These are phyloP conservation scores for Leptonema lineaticorne DNA, from an alignment of 1,140 invertebrate species.

Conservation along the genomic window DNA sequence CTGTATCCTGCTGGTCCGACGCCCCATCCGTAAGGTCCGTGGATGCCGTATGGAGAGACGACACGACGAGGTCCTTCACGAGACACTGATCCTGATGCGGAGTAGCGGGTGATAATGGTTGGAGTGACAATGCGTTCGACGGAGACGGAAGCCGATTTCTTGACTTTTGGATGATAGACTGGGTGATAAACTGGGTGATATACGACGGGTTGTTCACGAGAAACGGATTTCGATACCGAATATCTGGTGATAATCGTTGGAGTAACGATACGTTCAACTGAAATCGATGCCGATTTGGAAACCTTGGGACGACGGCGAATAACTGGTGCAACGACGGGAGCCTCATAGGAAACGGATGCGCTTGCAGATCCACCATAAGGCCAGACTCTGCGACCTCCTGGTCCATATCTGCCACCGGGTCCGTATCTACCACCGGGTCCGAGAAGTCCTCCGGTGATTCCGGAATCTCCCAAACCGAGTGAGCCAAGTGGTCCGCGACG, in stretches of 20 bases:
- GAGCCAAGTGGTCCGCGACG: constrained; percentile 1
- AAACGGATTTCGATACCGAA: constrained; percentile 5
- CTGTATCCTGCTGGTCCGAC: neutral
- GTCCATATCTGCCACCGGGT: neutral
- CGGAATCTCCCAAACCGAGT: too few relatives aligned
- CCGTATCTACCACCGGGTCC: constrained; percentile 2
- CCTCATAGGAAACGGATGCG: constrained; percentile 4
- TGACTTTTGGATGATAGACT: neutral
- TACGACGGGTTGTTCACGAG: constrained; percentile 1
- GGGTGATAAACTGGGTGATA: neutral
- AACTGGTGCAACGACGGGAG: neutral
- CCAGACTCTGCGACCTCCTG: neutral
- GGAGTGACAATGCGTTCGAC: constrained; percentile 2
- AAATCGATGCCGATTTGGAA: neutral
- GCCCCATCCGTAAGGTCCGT: neutral
- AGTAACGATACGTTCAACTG: neutral
- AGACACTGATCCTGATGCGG: neutral
- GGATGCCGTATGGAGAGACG: too few relatives aligned
- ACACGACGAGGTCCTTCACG: neutral
- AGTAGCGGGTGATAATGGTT: constrained; percentile 1
- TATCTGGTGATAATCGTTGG: neutral
- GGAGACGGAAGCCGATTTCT: constrained; percentile 1
- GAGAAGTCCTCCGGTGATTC: neutral
- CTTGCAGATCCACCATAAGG: constrained; percentile 1
- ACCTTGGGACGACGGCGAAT: neutral